Conservation (phyloP, 1,140 invertebrate genomes). For the Propsilocerus akamusi region DNA sequence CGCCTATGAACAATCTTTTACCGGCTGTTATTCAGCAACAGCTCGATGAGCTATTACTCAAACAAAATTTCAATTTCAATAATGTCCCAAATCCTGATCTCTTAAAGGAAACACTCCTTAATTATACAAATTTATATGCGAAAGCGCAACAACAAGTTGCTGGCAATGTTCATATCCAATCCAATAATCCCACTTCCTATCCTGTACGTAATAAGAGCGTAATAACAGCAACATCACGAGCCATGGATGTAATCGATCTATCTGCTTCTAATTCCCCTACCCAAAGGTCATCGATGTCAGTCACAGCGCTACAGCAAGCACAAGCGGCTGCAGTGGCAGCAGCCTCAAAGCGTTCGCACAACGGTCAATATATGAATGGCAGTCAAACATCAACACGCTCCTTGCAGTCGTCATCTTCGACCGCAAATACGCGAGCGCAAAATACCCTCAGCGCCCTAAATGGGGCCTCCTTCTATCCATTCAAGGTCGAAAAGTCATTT, state of each 20-base stretch:
- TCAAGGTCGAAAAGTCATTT: constrained; percentile 55
- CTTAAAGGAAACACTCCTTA: not conserved
- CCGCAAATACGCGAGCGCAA: constrained; percentile 4
- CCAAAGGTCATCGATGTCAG: constrained; percentile 22
- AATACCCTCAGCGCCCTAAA: not conserved
- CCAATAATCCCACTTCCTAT: constrained; percentile 5
- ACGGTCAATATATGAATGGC: constrained; percentile 13
- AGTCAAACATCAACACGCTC: constrained; percentile 16
- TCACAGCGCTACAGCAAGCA: constrained; percentile 15
- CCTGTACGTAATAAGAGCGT: constrained; percentile 9
- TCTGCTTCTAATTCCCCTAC: constrained; percentile 17
- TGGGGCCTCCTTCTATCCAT: constrained; percentile 12
- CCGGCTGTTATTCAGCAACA: not conserved
- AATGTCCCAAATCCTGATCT: not conserved
- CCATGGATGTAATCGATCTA: constrained; percentile 25
- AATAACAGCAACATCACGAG: constrained; percentile 10
- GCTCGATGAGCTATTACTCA: not conserved
- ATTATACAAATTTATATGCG: not conserved
- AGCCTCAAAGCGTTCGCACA: constrained; percentile 13
- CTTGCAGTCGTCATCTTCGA: constrained; percentile 15
- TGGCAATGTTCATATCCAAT: not conserved
- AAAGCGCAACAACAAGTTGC: not conserved
- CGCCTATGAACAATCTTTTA: not conserved
- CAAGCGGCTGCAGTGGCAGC: constrained; percentile 11
- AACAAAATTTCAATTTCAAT: not conserved